These are phyloP conservation scores for Acleris emargana DNA, from an alignment of 2,888 invertebrate genomes.

Conservation along the genomic window DNA sequence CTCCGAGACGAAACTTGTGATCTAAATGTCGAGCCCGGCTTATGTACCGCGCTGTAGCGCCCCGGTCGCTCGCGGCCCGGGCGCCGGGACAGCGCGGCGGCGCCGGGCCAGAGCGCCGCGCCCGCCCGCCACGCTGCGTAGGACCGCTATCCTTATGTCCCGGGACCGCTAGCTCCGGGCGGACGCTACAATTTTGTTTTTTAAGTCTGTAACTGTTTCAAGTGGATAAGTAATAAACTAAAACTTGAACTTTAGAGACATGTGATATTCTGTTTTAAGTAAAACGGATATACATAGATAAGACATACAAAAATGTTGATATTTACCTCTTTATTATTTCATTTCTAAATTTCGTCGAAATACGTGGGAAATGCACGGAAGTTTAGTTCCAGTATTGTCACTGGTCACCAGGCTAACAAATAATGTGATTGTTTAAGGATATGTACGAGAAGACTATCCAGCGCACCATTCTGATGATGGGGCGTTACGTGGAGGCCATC, in stretches of 20 bases:
- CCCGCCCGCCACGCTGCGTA: conserved; percentile 86
- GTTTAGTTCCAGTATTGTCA: no score
- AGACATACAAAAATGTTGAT: no score
- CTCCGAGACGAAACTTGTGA: neutral
- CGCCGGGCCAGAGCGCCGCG: conserved; percentile 80
- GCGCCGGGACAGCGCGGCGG: conserved; percentile 68
- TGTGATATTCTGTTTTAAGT: no score
- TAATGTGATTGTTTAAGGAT: conserved; percentile 82
- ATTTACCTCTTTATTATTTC: no score
- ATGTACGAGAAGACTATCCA: conserved; percentile 99
- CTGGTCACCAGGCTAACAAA: neutral
- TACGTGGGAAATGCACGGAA: no score
- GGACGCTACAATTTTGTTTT: conserved; percentile 77
- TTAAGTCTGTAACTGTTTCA: no score
- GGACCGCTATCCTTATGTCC: conserved; percentile 94
- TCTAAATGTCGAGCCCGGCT: conserved; percentile 43
- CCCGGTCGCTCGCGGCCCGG: conserved; percentile 36
- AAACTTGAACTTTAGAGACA: no score
- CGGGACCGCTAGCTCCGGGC: conserved; percentile 85
- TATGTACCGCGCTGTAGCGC: conserved; percentile 66
- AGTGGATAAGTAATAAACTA: no score
- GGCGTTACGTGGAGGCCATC: conserved; percentile 99
- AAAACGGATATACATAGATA: no score
- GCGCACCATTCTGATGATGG: conserved; percentile 99
- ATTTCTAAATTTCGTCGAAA: no score